Conservation (phyloP, 2,888 invertebrate species). For the Scelioninae gen. 2 region DNA sequence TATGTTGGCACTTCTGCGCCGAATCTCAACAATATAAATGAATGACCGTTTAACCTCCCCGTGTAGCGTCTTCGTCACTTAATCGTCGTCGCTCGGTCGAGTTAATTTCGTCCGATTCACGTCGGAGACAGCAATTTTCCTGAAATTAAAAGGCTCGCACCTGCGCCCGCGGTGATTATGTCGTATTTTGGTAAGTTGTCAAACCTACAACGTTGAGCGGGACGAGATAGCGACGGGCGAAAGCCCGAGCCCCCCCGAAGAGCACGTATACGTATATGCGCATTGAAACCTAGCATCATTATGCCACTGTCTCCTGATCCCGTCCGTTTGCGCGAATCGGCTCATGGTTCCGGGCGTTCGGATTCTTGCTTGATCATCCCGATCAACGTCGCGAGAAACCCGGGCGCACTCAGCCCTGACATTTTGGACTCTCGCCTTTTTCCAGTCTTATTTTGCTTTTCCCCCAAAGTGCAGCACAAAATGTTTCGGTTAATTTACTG, state of each 20-base stretch:
- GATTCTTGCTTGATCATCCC: constrained; percentile 23
- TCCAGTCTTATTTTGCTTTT: background rate
- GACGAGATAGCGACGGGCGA: constrained; percentile 2
- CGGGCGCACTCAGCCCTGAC: constrained; percentile 3
- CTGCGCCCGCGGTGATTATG: constrained; percentile 39
- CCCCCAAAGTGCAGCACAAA: background rate
- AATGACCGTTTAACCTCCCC: constrained; percentile 55
- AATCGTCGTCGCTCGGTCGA: constrained; percentile 38
- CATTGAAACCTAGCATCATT: constrained; percentile 17
- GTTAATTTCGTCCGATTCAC: constrained; percentile 38
- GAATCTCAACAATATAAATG: constrained; percentile 46
- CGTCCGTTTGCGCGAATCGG: constrained; percentile 12
- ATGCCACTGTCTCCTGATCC: constrained; percentile 2
- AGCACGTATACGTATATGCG: constrained; percentile 27
- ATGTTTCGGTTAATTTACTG: background rate
- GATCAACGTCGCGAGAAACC: background rate
- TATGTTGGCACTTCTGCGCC: constrained; percentile 38
- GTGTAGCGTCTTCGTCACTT: constrained; percentile 50
- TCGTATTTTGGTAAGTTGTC: constrained; percentile 55
- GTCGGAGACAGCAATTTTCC: constrained; percentile 22
- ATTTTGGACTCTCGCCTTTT: background rate
- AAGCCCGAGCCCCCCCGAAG: constrained; percentile 12
- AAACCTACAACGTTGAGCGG: constrained; percentile 6
- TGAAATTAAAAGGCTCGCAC: constrained; percentile 12
- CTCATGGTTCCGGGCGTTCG: background rate